phyloP scores from a whole-genome alignment of 2,797 vertebrate species.

The Pseudochirops corinnae region DNA sequence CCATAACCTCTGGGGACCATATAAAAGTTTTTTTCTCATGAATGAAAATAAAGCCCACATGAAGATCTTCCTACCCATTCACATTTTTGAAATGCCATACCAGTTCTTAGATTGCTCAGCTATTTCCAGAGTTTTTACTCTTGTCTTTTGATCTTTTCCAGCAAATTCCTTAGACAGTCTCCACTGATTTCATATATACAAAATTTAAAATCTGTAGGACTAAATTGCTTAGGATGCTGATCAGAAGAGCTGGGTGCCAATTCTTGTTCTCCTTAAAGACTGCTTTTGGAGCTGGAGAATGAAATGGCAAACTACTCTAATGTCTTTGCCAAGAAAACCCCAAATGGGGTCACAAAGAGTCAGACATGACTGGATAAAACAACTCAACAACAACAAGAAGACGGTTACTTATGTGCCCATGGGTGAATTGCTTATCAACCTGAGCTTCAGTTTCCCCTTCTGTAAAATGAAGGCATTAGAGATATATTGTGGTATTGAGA shows the following conservation, averaged over 20 bases:
- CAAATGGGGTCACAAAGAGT: background rate
- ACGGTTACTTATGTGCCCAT: background rate
- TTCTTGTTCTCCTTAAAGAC: background rate
- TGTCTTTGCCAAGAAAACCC: background rate
- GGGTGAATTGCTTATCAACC: background rate
- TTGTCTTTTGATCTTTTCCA: background rate
- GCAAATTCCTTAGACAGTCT: background rate
- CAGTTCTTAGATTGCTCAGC: slow-evolving; percentile 16
- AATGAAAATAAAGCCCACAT: background rate
- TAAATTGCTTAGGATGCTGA: background rate
- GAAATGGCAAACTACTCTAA: background rate
- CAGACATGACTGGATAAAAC: background rate
- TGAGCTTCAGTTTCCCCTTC: background rate
- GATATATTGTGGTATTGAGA: background rate
- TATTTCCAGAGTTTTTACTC: background rate
- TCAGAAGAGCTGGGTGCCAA: background rate
- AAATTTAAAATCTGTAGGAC: background rate
- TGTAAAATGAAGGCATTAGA: background rate
- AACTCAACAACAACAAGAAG: background rate
- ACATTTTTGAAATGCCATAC: background rate
- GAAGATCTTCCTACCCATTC: background rate
- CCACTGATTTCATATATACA: background rate
- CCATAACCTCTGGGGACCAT: background rate
- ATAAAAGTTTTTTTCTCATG: slow-evolving; percentile 35
- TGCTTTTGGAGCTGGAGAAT: background rate